phyloP scores from a whole-genome alignment of 2,888 invertebrate species.

The Stenchaetothrips biformis region DNA sequence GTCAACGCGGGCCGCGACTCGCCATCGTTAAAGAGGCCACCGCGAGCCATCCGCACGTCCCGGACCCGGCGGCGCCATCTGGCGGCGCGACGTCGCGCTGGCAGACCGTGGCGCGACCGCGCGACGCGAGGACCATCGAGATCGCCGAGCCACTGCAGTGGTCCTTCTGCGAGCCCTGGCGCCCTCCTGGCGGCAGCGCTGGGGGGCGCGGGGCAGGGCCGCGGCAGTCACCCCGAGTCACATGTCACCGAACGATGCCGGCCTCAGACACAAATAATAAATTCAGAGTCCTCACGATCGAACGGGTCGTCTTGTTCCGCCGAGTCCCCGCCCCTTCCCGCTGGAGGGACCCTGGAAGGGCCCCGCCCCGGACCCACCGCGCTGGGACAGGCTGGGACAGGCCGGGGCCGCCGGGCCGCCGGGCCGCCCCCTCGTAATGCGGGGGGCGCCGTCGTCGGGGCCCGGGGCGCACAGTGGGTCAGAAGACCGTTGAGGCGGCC shows the following conservation, averaged over 20 bases:
- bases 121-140: neutral
- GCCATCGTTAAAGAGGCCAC: neutral
- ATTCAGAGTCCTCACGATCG: slow-evolving; percentile 13
- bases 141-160: neutral
- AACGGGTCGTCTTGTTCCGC: neutral
- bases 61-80: neutral
- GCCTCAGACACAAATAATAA: neutral
- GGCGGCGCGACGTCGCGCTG: neutral
- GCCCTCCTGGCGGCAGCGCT: neutral
- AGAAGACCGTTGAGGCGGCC: too few relatives aligned
- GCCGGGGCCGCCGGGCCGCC: too few relatives aligned
- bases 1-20: neutral
- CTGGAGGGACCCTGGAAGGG: neutral
- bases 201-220: neutral
- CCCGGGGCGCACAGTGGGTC: too few relatives aligned
- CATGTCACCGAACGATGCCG: slow-evolving; percentile 1
- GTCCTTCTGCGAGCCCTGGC: neutral
- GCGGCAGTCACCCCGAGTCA: neutral
- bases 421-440: neutral
- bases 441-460: too few relatives aligned
- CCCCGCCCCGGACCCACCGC: neutral
- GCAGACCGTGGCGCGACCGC: neutral
- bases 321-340: too few relatives aligned
- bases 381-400: neutral
- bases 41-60: neutral